Base-by-base conservation (phyloP, 2,888 invertebrate genomes). In the Omphaloscelis lunosa region DNA sequence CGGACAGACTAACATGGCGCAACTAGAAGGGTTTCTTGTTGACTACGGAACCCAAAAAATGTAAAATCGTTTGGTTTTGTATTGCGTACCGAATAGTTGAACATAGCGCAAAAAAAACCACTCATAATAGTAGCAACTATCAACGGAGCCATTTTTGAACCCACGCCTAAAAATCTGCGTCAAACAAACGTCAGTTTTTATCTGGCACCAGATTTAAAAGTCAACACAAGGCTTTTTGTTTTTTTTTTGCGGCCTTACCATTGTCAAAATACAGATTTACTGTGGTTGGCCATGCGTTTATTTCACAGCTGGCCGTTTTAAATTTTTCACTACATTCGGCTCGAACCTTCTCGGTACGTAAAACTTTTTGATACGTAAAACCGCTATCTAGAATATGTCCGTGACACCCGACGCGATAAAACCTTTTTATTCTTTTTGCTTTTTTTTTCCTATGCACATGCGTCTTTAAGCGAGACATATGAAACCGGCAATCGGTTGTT, bases 321-420 rank as follows among this genome's bases (percentile, higher is more conserved):
- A 34, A 68, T 86, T 86, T 80, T 65, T 34, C 61, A 72, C 70
- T 70, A 48, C 63, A 86, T 73, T 86, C 71, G 23, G 68, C 17
- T 66, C 39, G 53, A 86, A 77, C 27, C 48, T 66, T 41, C 73
- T 68, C 63, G 63, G 48, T 72, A 65, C 59, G 59, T 79, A 69
- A 80, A 80, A 73, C 59, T 81, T 59, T 72, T 74, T 82, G 69
- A 72, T 41, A 73, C 58, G 73, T 51, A 48, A 72, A 83, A 78
- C 79, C 69, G 83, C 34, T 23, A 83, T 79, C 79, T 72, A 75
- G 69, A 67, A 65, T 56, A 73, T 76, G 87, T 29, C 27, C 51
- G 72, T 86, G 87, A 85, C 86, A 86, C 66, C 45, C 72, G 69
- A 76, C 74, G 70, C 73, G 84, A 86, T 86, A 88, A 75, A 86